Evolutionary conservation across 2,888 invertebrate genomes (phyloP), one percentile per base, ranked within the genome.

Genomic region (Dryobotodes eremita): DNA sequence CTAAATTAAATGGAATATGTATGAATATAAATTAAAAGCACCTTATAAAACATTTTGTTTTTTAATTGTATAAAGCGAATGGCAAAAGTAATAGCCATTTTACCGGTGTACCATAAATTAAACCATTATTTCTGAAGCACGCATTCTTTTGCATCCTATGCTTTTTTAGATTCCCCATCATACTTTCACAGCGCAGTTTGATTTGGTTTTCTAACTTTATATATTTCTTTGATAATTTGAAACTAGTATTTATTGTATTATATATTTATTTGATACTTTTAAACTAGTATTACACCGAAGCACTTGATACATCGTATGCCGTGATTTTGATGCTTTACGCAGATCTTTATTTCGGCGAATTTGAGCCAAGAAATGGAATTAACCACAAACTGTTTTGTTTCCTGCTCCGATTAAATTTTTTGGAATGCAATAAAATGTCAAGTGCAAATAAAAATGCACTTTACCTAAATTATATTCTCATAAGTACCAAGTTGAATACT

Each of bases 141-240:
- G 71, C 59, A 73, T 65, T 59, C 11, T 10, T 75, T 48, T 53
- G 55, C 1, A 62, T 55, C 42, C 11, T 59, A 46, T 64, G 20
- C 46, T 48, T 59, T 76, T 59, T 59, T 68, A 64, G n/a, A 36
- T 69, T 61, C 65, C 53, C 72, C 66, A 66, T 59, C 48, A 77
- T 57, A 80, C 61, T 75, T 80, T 88, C 88, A 87, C 82, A 87
- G 83, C 88, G 69, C 85, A 75, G 77, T 88, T 88, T 81, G 72
- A 85, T 88, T 87, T 84, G 68, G 79, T 70, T 82, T 79, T 59
- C 66, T 71, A 70, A 82, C 76, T 55, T 61, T 48, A 42, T 13
- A 59, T 71, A 26, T n/a, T 77, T 71, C 15, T 62, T 46, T 15
- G 53, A 26, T 66, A 8, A 73, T 62, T 70, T 61, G n/a, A 55